These are phyloP conservation scores for Schizotus pectinicornis DNA, from an alignment of 2,888 invertebrate species.

Conservation along the genomic window DNA sequence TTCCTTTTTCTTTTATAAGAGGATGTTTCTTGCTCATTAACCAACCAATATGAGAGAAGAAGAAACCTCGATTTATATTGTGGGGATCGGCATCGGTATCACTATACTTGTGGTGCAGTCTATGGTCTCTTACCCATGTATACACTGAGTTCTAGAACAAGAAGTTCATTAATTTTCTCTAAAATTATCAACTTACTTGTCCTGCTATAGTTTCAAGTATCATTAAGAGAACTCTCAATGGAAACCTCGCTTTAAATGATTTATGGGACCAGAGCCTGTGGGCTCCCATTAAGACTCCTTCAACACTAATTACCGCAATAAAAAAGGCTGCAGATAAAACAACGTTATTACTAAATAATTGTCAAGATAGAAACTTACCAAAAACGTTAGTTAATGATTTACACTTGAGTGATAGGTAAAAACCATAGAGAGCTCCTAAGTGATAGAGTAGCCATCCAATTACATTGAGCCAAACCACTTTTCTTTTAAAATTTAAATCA, in stretches of 20 bases:
- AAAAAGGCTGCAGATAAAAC: neutral
- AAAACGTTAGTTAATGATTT: slow-evolving; percentile 51
- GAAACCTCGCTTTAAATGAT: slow-evolving; percentile 75
- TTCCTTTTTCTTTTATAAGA: slow-evolving; percentile 70
- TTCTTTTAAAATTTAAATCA: slow-evolving; percentile 59
- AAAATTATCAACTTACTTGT: slow-evolving; percentile 65
- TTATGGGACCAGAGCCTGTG: slow-evolving; percentile 82
- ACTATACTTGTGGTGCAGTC: slow-evolving; percentile 80
- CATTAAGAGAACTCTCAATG: slow-evolving; percentile 67
- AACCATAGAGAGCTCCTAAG: slow-evolving; percentile 60
- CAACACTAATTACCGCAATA: slow-evolving; percentile 55
- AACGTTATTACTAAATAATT: neutral
- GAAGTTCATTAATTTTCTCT: no score
- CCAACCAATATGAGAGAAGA: slow-evolving; percentile 90
- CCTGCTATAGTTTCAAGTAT: slow-evolving; percentile 74
- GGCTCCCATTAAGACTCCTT: slow-evolving; percentile 82
- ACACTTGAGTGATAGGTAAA: slow-evolving; percentile 51
- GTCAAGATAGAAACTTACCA: slow-evolving; percentile 51
- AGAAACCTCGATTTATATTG: slow-evolving; percentile 81
- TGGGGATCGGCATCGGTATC: slow-evolving; percentile 81
- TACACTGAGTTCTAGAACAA: slow-evolving; percentile 68
- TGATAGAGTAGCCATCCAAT: slow-evolving; percentile 66
- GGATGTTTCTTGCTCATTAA: slow-evolving; percentile 81
- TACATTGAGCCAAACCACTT: slow-evolving; percentile 70
- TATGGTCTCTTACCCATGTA: slow-evolving; percentile 82